Conservation (phyloP, 2,113 vertebrate genomes). For the Anseranas semipalmata region DNA sequence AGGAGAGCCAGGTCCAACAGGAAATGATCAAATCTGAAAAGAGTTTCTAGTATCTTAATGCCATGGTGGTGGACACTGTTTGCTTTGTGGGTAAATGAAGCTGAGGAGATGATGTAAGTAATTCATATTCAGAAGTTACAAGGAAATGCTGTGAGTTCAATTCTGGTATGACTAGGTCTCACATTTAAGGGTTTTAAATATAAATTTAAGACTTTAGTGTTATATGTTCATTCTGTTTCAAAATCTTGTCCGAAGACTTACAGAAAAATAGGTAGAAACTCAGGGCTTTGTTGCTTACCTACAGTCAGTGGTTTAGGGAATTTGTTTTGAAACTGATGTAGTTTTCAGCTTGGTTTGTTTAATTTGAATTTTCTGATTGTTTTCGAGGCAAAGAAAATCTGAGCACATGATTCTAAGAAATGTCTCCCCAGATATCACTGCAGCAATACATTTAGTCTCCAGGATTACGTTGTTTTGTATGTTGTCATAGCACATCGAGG, state of each 20-base stretch:
- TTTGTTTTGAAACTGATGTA: not conserved
- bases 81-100: not conserved
- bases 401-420: not conserved
- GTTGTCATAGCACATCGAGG: not conserved
- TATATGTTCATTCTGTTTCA: not conserved
- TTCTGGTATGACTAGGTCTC: not conserved
- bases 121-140: not conserved
- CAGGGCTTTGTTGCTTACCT: not conserved
- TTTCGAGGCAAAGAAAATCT: not conserved
- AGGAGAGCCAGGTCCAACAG: not conserved
- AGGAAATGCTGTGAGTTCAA: not conserved
- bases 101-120: not conserved
- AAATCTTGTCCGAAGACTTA: not conserved
- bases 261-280: not conserved
- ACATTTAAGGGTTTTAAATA: not conserved
- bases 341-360: not conserved
- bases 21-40: not conserved
- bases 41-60: not conserved
- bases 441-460: not conserved
- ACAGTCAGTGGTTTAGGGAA: not conserved
- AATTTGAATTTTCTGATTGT: not conserved
- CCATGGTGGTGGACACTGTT: accelerated
- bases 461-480: not conserved
- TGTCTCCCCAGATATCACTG: not conserved
- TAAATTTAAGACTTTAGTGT: not conserved